Evolutionary conservation across 2,888 invertebrate species (phyloP).

Genomic region (Microdon myrmicae): DNA sequence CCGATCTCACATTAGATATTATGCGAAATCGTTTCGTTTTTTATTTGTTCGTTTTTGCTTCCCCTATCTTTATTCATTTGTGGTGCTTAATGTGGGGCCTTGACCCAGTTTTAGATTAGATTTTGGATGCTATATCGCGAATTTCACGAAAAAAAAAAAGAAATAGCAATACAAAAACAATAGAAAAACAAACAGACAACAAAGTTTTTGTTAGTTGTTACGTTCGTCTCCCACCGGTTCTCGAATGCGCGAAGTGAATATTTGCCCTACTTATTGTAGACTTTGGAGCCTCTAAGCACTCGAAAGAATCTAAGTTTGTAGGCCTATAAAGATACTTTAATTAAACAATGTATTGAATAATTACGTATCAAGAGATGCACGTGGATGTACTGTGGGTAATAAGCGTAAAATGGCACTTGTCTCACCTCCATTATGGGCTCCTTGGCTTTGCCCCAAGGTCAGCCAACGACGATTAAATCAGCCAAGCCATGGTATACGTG

Average conservation of each 20-base stretch:
- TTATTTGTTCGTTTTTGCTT: background rate
- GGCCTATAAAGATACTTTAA: no score
- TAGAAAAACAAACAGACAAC: no score
- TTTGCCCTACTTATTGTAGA: no score
- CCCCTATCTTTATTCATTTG: slow-evolving; percentile 11
- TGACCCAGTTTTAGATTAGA: slow-evolving; percentile 40
- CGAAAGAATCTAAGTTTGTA: background rate
- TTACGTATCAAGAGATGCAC: slow-evolving; percentile 26
- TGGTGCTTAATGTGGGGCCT: slow-evolving; percentile 16
- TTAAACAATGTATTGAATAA: slow-evolving; percentile 43
- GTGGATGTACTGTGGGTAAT: slow-evolving; percentile 27
- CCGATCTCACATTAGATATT: no score
- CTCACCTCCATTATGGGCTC: slow-evolving; percentile 43
- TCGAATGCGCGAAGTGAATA: no score
- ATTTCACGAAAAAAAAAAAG: no score
- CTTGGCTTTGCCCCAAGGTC: slow-evolving; percentile 50
- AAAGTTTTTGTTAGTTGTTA: no score
- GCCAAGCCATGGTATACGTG: slow-evolving; percentile 34
- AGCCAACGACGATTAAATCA: slow-evolving; percentile 36
- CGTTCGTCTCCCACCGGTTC: no score
- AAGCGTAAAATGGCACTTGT: slow-evolving; percentile 30
- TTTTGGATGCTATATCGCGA: no score
- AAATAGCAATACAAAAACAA: no score
- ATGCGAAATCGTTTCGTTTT: slow-evolving; percentile 13
- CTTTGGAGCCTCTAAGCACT: slow-evolving; percentile 6